A percentile compares a stretch with the other conserved stretches of the same genome.
Conservation (phyloP, 2,888 invertebrate species). For the Luffia ferchaultella region DNA sequence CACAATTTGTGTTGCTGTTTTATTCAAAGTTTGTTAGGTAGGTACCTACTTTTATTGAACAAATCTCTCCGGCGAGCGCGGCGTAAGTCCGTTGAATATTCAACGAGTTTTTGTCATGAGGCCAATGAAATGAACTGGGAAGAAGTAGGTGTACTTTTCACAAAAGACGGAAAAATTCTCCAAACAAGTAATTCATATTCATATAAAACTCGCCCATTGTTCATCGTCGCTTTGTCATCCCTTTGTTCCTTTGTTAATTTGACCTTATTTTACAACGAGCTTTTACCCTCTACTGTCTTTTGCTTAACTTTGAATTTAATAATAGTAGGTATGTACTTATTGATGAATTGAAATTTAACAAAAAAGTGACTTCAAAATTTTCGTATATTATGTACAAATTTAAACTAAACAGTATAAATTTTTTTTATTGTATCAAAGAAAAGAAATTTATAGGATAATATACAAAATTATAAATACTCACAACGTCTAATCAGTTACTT, state of each 20-base stretch:
- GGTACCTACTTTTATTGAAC: conserved; percentile 10
- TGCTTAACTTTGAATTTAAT: neutral
- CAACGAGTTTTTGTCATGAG: neutral
- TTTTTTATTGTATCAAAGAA: too few relatives aligned
- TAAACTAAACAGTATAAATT: too few relatives aligned
- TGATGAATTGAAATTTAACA: too few relatives aligned
- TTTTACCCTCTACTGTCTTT: neutral
- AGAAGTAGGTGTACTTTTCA: conserved; percentile 17
- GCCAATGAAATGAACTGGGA: neutral
- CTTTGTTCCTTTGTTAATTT: conserved; percentile 42
- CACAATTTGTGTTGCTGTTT: too few relatives aligned
- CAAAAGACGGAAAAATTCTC: conserved; percentile 39
- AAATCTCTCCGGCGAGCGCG: conserved; percentile 28
- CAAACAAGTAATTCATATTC: conserved; percentile 57
- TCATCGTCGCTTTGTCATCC: conserved; percentile 38
- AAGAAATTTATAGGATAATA: too few relatives aligned
- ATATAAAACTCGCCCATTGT: conserved; percentile 48
- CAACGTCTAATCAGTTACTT: too few relatives aligned
- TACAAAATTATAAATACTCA: too few relatives aligned
- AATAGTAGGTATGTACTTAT: too few relatives aligned
- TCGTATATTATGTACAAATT: too few relatives aligned
- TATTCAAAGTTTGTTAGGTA: neutral
- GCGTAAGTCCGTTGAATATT: neutral
- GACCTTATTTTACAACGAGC: neutral
- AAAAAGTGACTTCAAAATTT: too few relatives aligned